Conservation (phyloP, 2,888 invertebrate species). For the Onthophagus sagittarius region DNA sequence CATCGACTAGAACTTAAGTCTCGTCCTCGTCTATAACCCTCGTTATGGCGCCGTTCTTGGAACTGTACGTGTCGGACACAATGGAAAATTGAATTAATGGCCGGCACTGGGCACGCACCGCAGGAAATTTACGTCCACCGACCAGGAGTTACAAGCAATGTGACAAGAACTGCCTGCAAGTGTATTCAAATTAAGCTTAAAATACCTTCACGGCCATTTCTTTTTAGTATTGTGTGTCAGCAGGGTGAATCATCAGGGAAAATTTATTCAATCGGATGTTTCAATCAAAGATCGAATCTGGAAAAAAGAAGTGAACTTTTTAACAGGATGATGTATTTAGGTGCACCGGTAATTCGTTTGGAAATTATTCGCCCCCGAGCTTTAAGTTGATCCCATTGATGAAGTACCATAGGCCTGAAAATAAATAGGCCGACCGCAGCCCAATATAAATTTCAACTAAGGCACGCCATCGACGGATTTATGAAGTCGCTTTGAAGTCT, state of each 20-base stretch:
- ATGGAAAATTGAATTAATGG: constrained; percentile 23
- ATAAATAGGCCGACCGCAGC: background rate
- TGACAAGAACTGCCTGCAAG: background rate
- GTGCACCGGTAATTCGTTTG: too few species aligned
- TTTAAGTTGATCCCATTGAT: background rate
- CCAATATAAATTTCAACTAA: background rate
- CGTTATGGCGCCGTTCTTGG: constrained; percentile 16
- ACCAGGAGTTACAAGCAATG: background rate
- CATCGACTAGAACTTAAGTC: background rate
- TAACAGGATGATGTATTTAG: too few species aligned
- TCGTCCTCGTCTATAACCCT: background rate
- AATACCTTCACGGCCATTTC: background rate
- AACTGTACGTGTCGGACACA: constrained; percentile 23
- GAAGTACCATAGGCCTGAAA: background rate
- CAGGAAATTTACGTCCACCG: constrained; percentile 19
- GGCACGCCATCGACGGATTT: background rate
- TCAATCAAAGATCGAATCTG: too few species aligned
- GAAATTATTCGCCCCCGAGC: too few species aligned
- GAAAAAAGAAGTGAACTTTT: too few species aligned
- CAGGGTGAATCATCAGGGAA: background rate
- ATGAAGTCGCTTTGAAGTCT: background rate
- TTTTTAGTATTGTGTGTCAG: background rate
- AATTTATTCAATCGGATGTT: too few species aligned
- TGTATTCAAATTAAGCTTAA: background rate
- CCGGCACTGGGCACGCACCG: constrained; percentile 13